These are phyloP conservation scores for Anthrax anthrax DNA, from an alignment of 2,888 invertebrate genomes.

Conservation along the genomic window DNA sequence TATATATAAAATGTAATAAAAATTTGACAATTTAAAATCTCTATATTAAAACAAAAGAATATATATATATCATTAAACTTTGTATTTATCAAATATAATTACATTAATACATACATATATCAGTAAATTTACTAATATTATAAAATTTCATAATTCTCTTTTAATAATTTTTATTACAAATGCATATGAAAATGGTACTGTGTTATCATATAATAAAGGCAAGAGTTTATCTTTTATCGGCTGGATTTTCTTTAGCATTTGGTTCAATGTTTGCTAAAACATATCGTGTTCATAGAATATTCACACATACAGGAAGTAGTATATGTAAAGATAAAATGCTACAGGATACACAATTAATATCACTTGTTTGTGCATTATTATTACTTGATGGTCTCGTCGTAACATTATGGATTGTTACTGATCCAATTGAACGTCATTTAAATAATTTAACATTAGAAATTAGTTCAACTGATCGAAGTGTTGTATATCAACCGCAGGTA, in stretches of 20 bases:
- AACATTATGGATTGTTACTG: slow-evolving; percentile 68
- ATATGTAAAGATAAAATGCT: slow-evolving; percentile 80
- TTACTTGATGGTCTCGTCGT: slow-evolving; percentile 72
- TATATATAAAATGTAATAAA: too few species aligned
- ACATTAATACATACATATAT: too few species aligned
- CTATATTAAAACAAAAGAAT: too few species aligned
- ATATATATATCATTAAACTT: too few species aligned
- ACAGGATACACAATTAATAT: slow-evolving; percentile 78
- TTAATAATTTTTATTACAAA: slow-evolving; percentile 10
- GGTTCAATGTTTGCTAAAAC: slow-evolving; percentile 94
- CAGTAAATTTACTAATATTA: too few species aligned
- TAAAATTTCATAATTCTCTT: too few species aligned
- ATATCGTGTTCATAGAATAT: slow-evolving; percentile 81
- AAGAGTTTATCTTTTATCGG: slow-evolving; percentile 73
- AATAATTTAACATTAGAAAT: slow-evolving; percentile 70
- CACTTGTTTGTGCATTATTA: slow-evolving; percentile 65
- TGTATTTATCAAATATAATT: too few species aligned
- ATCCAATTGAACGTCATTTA: slow-evolving; percentile 76
- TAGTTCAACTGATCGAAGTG: slow-evolving; percentile 59
- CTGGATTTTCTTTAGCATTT: slow-evolving; percentile 82
- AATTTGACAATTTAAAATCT: too few species aligned
- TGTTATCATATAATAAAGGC: too few species aligned
- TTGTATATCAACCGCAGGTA: slow-evolving; percentile 76
- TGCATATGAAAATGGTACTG: too few species aligned
- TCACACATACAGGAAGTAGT: slow-evolving; percentile 70